Conservation (phyloP, 2,888 invertebrate species). For the Loripinus fragilis region DNA sequence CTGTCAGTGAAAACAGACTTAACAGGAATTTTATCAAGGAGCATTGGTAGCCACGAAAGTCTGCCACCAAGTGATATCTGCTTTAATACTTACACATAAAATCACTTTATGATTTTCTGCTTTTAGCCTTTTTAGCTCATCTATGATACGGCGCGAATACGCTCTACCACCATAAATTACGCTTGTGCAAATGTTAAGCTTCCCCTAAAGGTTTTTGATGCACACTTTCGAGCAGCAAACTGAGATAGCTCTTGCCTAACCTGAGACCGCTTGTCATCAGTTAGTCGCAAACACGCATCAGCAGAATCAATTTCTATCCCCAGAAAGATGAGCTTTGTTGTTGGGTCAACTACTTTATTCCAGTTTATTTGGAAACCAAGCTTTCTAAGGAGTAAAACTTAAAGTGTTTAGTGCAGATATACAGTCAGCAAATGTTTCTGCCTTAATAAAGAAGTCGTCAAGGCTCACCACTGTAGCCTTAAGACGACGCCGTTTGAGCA, state of each 20-base stretch:
- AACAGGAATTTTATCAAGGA: constrained; percentile 26
- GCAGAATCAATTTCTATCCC: constrained; percentile 23
- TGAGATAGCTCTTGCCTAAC: neutral
- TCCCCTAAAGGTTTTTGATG: constrained; percentile 16
- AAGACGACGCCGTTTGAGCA: constrained; percentile 20
- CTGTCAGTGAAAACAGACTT: constrained; percentile 30
- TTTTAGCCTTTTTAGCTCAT: constrained; percentile 1
- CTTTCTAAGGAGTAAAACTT: neutral
- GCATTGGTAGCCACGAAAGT: constrained; percentile 26
- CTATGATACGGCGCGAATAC: constrained; percentile 22
- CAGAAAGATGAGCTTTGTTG: constrained; percentile 10
- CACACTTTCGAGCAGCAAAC: neutral
- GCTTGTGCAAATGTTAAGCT: constrained; percentile 32
- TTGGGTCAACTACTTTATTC: neutral
- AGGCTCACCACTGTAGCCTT: too few relatives aligned
- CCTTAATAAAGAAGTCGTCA: too few relatives aligned
- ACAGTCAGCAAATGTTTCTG: neutral
- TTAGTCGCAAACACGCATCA: constrained; percentile 21
- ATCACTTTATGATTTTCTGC: constrained; percentile 16
- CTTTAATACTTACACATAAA: neutral
- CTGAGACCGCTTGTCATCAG: constrained; percentile 11
- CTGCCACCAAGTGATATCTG: constrained; percentile 35
- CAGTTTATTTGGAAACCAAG: constrained; percentile 3
- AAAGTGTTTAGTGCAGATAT: neutral
- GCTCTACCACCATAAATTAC: constrained; percentile 41